Evolutionary conservation across 2,888 invertebrate genomes (phyloP).

Genomic region (Scaptomyza caliginosa): DNA sequence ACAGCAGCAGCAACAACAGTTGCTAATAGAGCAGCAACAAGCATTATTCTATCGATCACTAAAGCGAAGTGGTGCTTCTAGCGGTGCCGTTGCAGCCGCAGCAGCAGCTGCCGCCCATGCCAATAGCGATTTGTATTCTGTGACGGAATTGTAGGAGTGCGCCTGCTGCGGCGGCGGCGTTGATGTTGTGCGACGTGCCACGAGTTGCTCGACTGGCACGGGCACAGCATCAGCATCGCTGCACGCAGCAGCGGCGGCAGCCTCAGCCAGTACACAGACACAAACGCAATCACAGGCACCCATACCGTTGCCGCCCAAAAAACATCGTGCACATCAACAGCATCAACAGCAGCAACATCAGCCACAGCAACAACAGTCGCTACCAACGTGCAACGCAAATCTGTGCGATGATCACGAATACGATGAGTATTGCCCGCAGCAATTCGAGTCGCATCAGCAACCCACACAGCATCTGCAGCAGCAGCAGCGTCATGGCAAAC

Average conservation of each 20-base stretch:
- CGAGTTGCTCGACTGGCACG: conserved; percentile 62
- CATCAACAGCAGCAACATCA: conserved; percentile 48
- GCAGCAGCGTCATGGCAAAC: conserved; percentile 57
- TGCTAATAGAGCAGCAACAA: conserved; percentile 71
- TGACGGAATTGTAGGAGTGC: conserved; percentile 88
- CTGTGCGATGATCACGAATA: conserved; percentile 83
- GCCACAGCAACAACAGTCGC: conserved; percentile 41
- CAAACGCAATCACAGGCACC: conserved; percentile 58
- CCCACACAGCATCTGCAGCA: conserved; percentile 25
- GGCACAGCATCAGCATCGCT: conserved; percentile 76
- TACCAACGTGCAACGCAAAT: conserved; percentile 72
- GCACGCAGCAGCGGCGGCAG: conserved; percentile 76
- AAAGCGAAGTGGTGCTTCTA: conserved; percentile 81
- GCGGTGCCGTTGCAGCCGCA: conserved; percentile 25
- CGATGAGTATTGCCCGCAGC: conserved; percentile 82
- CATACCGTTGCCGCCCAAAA: conserved; percentile 73
- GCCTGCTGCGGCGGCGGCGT: conserved; percentile 85
- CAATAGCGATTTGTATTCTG: conserved; percentile 88
- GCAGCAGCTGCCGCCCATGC: conserved; percentile 80
- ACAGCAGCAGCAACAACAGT: conserved; percentile 61
- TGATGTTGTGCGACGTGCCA: conserved; percentile 83
- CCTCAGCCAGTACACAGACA: conserved; percentile 61
- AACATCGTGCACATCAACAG: conserved; percentile 63
- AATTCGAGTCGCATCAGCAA: conserved; percentile 38
- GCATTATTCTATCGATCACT: conserved; percentile 84